Evolutionary conservation across 2,888 invertebrate species (phyloP).

Genomic region (Pseudeuparius sepicola): DNA sequence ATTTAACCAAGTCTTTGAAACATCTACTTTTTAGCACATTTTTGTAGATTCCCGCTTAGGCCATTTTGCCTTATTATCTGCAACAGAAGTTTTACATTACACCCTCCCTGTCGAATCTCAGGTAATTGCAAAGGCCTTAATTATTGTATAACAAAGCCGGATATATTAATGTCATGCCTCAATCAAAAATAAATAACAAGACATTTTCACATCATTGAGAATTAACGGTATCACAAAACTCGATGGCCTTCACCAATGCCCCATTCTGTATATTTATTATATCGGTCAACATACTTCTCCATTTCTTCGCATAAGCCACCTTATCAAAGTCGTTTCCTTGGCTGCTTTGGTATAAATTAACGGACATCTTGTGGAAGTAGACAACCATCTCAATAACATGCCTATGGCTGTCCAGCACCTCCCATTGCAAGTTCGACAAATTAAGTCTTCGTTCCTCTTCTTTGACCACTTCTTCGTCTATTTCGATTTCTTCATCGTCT

Average conservation of each 20-base stretch:
- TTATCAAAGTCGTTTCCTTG: constrained; percentile 90
- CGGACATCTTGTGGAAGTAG: constrained; percentile 62
- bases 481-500: constrained; percentile 23
- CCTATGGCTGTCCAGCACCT: constrained; percentile 81
- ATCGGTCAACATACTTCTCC: constrained; percentile 33
- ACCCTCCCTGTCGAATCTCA: too few relatives aligned
- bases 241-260: constrained; percentile 32
- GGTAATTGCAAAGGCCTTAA: too few relatives aligned
- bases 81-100: too few relatives aligned
- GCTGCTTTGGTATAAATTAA: constrained; percentile 66
- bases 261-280: constrained; percentile 34
- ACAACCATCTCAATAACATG: constrained; percentile 63
- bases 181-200: constrained; percentile 1
- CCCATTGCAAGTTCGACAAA: constrained; percentile 28
- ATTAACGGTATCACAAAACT: constrained; percentile 29
- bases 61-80: too few relatives aligned
- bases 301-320: constrained; percentile 38
- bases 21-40: too few relatives aligned
- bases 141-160: too few relatives aligned
- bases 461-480: constrained; percentile 23
- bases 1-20: too few relatives aligned
- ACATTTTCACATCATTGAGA: too few relatives aligned
- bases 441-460: constrained; percentile 26
- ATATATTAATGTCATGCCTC: constrained; percentile 1
- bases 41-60: too few relatives aligned